phyloP scores from a whole-genome alignment of 2,113 vertebrate genomes.

The Parotia lawesii region DNA sequence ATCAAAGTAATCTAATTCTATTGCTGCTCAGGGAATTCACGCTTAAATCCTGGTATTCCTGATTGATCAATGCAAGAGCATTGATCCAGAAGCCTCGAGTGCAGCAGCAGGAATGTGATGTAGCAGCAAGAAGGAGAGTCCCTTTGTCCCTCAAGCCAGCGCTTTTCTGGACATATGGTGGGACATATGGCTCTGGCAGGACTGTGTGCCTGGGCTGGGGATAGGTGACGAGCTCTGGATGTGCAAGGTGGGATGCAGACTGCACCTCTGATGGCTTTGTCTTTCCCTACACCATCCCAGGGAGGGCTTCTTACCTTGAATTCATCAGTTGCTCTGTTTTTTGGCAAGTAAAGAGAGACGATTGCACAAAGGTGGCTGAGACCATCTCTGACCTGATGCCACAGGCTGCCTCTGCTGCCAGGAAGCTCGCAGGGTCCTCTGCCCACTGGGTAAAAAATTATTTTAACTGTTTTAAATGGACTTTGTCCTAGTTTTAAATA shows the following conservation, averaged over 20 bases:
- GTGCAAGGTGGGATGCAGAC: neutral
- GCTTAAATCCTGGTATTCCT: neutral
- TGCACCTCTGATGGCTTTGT: neutral
- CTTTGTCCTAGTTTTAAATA: neutral
- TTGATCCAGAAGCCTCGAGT: neutral
- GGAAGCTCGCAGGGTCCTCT: neutral
- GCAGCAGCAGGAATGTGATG: neutral
- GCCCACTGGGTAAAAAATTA: neutral
- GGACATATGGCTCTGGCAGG: neutral
- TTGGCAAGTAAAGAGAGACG: neutral
- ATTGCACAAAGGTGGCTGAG: neutral
- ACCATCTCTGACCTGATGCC: neutral
- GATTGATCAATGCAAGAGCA: neutral
- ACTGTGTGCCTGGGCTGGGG: neutral
- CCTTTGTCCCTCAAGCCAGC: fast-evolving
- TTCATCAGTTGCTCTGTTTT: neutral
- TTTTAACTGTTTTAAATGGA: neutral
- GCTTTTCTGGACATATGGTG: neutral
- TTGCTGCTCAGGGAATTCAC: neutral
- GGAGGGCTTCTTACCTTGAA: neutral
- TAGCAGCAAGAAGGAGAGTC: neutral
- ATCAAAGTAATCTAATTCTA: neutral
- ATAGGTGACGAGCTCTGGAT: neutral
- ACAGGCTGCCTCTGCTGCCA: neutral
- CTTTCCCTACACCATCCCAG: neutral